A percentile compares a stretch with the other conserved stretches of the same genome.
Conservation (phyloP, 1,140 invertebrate species). For the Drosophila burlai region DNA sequence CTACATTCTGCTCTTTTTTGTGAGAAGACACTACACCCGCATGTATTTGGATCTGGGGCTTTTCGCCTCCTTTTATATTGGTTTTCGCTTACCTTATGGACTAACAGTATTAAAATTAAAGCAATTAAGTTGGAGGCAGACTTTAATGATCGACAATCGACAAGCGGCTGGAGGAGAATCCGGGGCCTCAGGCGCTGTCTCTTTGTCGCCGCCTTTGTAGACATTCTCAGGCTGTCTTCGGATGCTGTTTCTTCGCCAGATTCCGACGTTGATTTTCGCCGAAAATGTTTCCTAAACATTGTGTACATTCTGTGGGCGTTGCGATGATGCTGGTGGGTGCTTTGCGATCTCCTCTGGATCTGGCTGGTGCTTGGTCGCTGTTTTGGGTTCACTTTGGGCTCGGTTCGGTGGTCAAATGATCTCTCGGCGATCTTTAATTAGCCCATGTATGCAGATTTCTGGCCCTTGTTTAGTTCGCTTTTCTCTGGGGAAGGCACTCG, state of each 20-base stretch:
- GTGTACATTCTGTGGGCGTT: conserved; percentile 76
- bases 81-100: conserved; percentile 76
- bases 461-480: conserved; percentile 22
- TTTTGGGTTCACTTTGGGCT: conserved; percentile 40
- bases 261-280: conserved; percentile 75
- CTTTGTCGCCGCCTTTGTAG: conserved; percentile 56
- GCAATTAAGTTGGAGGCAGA: conserved; percentile 84
- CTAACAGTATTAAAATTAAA: conserved; percentile 84
- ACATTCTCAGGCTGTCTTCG: conserved; percentile 71
- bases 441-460: conserved; percentile 62
- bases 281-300: conserved; percentile 85
- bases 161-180: conserved; percentile 39
- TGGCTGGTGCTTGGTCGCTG: conserved; percentile 3
- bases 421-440: conserved; percentile 60
- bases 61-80: conserved; percentile 26
- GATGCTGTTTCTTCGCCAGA: conserved; percentile 28
- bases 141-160: conserved; percentile 80
- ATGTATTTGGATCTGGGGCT: conserved; percentile 48
- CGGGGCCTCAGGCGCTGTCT: conserved; percentile 53
- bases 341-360: conserved; percentile 32
- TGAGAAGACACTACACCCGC: conserved; percentile 56
- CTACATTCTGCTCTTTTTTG: conserved; percentile 1
- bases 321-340: conserved; percentile 44
- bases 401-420: conserved; percentile 45
- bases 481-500: conserved; percentile 14